Evolutionary conservation across 53 echinoderm and acorn worm species (phyloP), one percentile per base, ranked within the genome.

Genomic region (Henricia sp.): DNA sequence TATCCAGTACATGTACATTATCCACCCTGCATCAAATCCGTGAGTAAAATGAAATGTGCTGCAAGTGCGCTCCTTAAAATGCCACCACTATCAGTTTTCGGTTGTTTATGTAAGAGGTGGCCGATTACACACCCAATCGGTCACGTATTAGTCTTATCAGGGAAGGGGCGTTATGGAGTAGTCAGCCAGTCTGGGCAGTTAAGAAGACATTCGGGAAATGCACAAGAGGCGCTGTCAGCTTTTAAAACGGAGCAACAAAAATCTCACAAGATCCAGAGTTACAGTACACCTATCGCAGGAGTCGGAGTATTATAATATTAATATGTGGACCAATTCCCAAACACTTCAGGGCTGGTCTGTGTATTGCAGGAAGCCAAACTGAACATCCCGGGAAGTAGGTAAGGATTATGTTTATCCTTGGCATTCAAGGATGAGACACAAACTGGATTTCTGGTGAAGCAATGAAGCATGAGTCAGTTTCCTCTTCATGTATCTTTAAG

Each of bases 131-230:
- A 23, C 53, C 21, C 62, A 32, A 63, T 64, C 62, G 46, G 19
- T 42, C 43, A 62, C 23, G 42, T 44, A 48, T 62, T 80, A 48
- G 80, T 64, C 80, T 64, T 64, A 80, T 80, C 63, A n/a, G 12
- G 50, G 80, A 63, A 44, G 46, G 64, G 80, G 80, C 64, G 80
- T 80, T 80, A 63, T 32, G 19, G 19, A 48, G 64, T 64, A 80
- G 80, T 48, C 80, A 62, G 50, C 38, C 8, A 63, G 80, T 80
- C 63, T 63, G 30, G 80, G 48, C 44, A 21, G 80, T 62, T 63
- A 20, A 46, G 62, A 30, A 20, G 0, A 44, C 24, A n/a, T 14
- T n/a, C n/a, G 50, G 80, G 64, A 80, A 80, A 62, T 3, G 28
- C 34, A 19, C 21, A n/a, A 12, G 24, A 43, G 43, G 30, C 56